A percentile compares a stretch with the other conserved stretches of the same genome.
Evolutionary conservation across 37 sponge, comb jelly and placozoan genomes (phyloP).

Genomic region (Cliona cf. orientalis): DNA sequence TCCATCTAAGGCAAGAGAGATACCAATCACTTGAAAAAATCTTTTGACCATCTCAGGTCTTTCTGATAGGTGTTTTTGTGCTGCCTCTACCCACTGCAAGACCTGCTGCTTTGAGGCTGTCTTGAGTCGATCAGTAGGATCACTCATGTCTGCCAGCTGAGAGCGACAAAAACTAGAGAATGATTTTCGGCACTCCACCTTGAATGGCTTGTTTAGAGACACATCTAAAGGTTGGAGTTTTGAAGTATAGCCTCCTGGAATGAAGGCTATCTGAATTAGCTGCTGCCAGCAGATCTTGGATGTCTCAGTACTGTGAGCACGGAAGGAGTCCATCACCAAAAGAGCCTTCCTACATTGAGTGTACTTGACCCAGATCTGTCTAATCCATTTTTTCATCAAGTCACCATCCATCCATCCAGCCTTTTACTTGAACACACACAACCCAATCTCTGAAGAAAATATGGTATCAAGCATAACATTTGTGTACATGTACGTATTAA

Average conservation of each 20-base stretch:
- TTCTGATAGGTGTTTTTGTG: not conserved
- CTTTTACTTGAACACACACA: slow-evolving; percentile 17
- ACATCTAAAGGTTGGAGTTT: slow-evolving; percentile 7
- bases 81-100: not conserved
- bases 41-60: not conserved
- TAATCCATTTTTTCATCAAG: not conserved
- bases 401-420: slow-evolving; percentile 28
- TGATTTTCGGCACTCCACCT: not conserved
- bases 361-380: slow-evolving; percentile 10
- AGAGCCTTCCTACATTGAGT: not conserved
- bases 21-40: slow-evolving; percentile 2
- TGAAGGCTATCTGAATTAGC: not conserved
- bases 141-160: not conserved
- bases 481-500: no score
- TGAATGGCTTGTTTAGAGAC: slow-evolving; percentile 1
- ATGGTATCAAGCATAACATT: no score
- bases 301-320: slow-evolving; percentile 3
- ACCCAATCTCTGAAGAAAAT: no score
- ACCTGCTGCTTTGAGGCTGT: slow-evolving; percentile 9
- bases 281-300: not conserved
- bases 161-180: not conserved
- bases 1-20: not conserved
- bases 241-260: slow-evolving; percentile 17
- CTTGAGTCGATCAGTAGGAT: not conserved
- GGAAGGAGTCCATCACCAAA: slow-evolving; percentile 21